phyloP scores from a whole-genome alignment of 2,888 invertebrate species.

The Oligia strigilis region DNA sequence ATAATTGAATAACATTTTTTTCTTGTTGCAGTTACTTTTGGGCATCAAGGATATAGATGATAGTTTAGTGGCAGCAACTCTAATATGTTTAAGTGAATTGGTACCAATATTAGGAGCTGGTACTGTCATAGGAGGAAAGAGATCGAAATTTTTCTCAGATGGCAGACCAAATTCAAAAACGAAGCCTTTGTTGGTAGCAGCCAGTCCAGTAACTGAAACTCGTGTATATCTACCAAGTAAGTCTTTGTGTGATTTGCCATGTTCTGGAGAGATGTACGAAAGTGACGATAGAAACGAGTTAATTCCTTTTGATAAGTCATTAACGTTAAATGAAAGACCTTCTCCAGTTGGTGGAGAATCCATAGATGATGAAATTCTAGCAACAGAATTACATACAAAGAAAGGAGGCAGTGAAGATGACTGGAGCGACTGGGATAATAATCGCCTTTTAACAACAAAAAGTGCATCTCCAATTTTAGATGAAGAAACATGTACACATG shows the following conservation, averaged over 20 bases:
- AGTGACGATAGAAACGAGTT: slow-evolving; percentile 72
- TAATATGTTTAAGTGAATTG: slow-evolving; percentile 95
- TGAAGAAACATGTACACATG: slow-evolving; percentile 48
- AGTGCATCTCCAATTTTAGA: slow-evolving; percentile 56
- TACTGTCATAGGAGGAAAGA: slow-evolving; percentile 95
- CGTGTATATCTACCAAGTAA: slow-evolving; percentile 73
- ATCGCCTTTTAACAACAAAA: slow-evolving; percentile 70
- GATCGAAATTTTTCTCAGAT: slow-evolving; percentile 95
- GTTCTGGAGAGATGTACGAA: slow-evolving; percentile 79
- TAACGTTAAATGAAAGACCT: slow-evolving; percentile 93
- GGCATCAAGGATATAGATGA: slow-evolving; percentile 97
- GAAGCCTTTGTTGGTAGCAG: slow-evolving; percentile 59
- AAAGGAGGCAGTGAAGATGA: slow-evolving; percentile 92
- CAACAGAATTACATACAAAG: slow-evolving; percentile 78
- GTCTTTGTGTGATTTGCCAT: slow-evolving; percentile 79
- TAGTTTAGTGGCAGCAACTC: slow-evolving; percentile 94
- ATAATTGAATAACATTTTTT: background rate
- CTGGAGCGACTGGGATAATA: slow-evolving; percentile 96
- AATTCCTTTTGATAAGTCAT: slow-evolving; percentile 78
- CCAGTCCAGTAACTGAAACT: slow-evolving; percentile 64
- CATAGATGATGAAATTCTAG: slow-evolving; percentile 82
- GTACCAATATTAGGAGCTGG: slow-evolving; percentile 96
- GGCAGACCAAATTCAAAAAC: slow-evolving; percentile 93
- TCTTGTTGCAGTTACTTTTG: slow-evolving; percentile 92
- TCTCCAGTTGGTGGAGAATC: slow-evolving; percentile 96